These are phyloP conservation scores for Darevskia nairensis DNA, from an alignment of 2,797 vertebrate species.

Conservation along the genomic window DNA sequence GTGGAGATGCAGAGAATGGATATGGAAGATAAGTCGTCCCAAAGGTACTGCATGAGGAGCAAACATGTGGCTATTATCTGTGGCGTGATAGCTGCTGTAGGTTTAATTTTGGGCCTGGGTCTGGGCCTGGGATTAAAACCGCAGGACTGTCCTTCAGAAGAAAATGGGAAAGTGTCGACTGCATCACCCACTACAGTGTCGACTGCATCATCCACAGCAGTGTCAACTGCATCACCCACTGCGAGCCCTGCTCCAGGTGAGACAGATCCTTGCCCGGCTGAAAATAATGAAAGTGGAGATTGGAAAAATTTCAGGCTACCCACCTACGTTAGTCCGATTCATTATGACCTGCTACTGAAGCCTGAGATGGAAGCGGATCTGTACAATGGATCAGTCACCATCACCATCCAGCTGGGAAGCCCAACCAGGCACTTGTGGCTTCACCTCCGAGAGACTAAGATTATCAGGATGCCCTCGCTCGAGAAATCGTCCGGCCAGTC, in stretches of 20 bases:
- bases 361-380: constrained; percentile 83
- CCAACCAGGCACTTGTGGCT: constrained; percentile 88
- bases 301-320: constrained; percentile 92
- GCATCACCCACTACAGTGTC: too few relatives aligned
- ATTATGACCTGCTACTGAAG: constrained; percentile 90
- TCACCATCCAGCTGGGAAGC: constrained; percentile 78
- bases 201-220: background rate
- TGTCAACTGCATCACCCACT: background rate
- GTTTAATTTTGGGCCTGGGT: constrained; percentile 87
- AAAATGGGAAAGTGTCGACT: background rate
- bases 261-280: constrained; percentile 79
- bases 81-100: constrained; percentile 78
- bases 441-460: constrained; percentile 88
- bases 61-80: constrained; percentile 88
- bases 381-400: constrained; percentile 85
- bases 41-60: constrained; percentile 83
- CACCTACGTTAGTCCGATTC: constrained; percentile 81
- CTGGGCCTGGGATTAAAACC: constrained; percentile 83
- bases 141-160: constrained; percentile 32
- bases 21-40: constrained; percentile 75
- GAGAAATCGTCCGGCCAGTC: constrained; percentile 44
- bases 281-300: constrained; percentile 77
- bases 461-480: constrained; percentile 76
- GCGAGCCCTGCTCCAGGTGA: constrained; percentile 43
- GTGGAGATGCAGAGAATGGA: constrained; percentile 78